Conservation (phyloP, 2,113 vertebrate species). For the Chloebia gouldiae region DNA sequence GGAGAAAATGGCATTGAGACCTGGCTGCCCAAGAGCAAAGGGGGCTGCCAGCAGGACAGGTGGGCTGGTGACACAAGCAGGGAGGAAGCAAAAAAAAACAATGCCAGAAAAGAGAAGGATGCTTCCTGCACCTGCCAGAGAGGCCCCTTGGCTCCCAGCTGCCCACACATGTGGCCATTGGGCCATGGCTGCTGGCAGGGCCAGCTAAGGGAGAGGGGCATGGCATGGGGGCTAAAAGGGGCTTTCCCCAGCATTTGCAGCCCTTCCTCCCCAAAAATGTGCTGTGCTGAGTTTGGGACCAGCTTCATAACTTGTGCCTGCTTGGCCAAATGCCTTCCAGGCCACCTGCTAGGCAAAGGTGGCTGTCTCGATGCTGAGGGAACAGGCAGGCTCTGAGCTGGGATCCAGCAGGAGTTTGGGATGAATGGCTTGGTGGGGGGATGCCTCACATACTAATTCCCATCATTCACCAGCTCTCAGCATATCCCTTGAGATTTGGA, state of each 20-base stretch:
- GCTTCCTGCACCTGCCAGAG: background rate
- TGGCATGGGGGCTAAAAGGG: fast-evolving
- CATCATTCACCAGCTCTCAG: background rate
- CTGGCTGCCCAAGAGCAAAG: background rate
- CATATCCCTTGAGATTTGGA: background rate
- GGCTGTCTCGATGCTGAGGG: fast-evolving
- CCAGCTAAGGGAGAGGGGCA: background rate
- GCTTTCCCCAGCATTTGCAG: fast-evolving
- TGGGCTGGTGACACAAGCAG: background rate
- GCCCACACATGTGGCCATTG: fast-evolving
- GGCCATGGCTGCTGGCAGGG: background rate
- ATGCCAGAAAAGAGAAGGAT: fast-evolving
- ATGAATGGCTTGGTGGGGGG: fast-evolving
- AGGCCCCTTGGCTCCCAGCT: background rate
- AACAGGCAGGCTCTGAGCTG: fast-evolving
- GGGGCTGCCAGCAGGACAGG: background rate
- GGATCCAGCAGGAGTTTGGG: fast-evolving
- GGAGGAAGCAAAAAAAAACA: background rate
- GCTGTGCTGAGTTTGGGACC: background rate
- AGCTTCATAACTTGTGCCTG: fast-evolving
- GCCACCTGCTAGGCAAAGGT: background rate
- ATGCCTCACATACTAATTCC: fast-evolving
- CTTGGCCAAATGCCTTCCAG: fast-evolving
- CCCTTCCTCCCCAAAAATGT: background rate
- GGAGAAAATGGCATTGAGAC: background rate